Evolutionary conservation across 2,797 vertebrate species (phyloP), one percentile per base, ranked within the genome.

Genomic region (Cuniculus paca): DNA sequence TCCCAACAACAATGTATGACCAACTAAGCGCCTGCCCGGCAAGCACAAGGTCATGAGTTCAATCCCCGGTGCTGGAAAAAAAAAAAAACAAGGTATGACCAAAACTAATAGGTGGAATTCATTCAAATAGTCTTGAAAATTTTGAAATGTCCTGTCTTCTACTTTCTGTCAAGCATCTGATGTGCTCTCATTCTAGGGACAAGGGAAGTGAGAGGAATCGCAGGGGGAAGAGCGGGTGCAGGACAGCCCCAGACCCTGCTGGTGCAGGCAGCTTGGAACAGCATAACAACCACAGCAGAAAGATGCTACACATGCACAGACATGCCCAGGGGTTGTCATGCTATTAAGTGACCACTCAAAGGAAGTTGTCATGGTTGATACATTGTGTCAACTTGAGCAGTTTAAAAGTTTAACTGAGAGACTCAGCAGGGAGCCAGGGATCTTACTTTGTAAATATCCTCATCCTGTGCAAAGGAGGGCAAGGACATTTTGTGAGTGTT

Each of bases 91-190:
- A n/a, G n/a, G n/a, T n/a, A 84, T 58, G 24, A 56, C 58, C 79
- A 85, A 80, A 93, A 88, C 13, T 81, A 88, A 58, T 81, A 88
- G 70, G 48, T 89, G 24, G 28, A 89, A 48, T 77, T 34, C 48
- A 36, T 85, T 84, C 54, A 72, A 80, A 70, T 52, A n/a, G 11
- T 45, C 81, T 80, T 75, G 42, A 91, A 79, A 74, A 54, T 54
- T 84, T 84, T 70, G 60, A 94, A 88, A 81, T 81, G 39, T 20
- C n/a, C 52, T 42, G 45, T n/a, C 68, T 74, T 88, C 54, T 60
- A 28, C n/a, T 80, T 93, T 52, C 63, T 45, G 13, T 74, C 63
- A 81, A 54, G 14, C 10, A 45, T 42, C 65, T 84, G 56, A 65
- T 60, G 58, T 75, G 50, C 6, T 48, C 7, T 65, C 58, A 65